These are phyloP conservation scores for Selene dorsalis DNA, from an alignment of 2,797 vertebrate species.

Conservation along the genomic window DNA sequence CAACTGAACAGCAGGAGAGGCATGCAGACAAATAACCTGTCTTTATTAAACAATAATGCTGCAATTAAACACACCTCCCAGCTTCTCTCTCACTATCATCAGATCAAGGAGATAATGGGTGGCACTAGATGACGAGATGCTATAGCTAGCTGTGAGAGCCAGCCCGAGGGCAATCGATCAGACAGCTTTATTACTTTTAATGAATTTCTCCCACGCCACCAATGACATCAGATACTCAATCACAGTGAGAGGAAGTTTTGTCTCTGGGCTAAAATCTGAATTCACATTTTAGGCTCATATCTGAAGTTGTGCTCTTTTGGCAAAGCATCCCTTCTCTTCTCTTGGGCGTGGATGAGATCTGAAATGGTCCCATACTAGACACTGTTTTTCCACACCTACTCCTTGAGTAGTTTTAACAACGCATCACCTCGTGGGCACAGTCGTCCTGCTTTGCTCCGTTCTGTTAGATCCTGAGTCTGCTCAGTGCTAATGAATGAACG, in stretches of 20 bases:
- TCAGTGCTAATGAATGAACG: conserved; percentile 75
- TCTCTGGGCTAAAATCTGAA: conserved; percentile 53
- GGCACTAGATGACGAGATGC: conserved; percentile 64
- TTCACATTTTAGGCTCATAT: conserved; percentile 25
- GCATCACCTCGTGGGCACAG: conserved; percentile 41
- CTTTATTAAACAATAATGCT: conserved; percentile 79
- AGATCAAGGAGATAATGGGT: conserved; percentile 65
- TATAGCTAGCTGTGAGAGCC: conserved; percentile 68
- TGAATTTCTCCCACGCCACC: conserved; percentile 80
- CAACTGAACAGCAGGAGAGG: conserved; percentile 80
- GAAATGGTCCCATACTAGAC: conserved; percentile 10
- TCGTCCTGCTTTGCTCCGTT: neutral
- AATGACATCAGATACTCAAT: conserved; percentile 46
- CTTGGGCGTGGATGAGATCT: conserved; percentile 27
- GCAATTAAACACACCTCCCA: conserved; percentile 79
- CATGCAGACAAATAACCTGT: conserved; percentile 83
- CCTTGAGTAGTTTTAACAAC: conserved; percentile 37
- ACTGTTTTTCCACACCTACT: conserved; percentile 47
- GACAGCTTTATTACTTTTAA: conserved; percentile 76
- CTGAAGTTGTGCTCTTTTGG: conserved; percentile 18
- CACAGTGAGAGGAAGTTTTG: conserved; percentile 51
- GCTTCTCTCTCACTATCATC: conserved; percentile 50
- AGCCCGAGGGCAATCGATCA: conserved; percentile 60
- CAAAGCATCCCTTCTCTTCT: neutral
- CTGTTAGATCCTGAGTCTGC: conserved; percentile 44